Evolutionary conservation across 2,113 vertebrate species (phyloP), one percentile per base, ranked within the genome.

Genomic region (Embiotoca jacksoni): DNA sequence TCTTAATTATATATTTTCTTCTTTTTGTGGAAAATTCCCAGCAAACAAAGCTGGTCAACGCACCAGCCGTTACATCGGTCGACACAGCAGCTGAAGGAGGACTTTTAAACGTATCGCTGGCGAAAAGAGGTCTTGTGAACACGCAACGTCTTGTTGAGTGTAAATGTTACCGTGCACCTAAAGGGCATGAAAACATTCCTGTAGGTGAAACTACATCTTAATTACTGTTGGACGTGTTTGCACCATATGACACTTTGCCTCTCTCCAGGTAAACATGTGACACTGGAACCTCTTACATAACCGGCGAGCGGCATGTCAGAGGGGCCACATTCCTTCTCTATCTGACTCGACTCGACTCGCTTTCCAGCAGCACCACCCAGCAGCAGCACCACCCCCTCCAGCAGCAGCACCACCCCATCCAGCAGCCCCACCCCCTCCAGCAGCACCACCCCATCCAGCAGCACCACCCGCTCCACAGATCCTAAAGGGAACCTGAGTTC

Each of bases 241-340:
- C 71, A 32, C 61, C 60, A 56, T 56, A 75, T 57, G 60, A 46
- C 15, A n/a, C 41, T 32, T 41, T 59, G 61, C 35, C 11, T 11
- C 15, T 11, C 50, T 32, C 8, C 55, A 72, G 37, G 53, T 79
- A 44, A 61, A 33, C 52, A 60, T 13, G n/a, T 56, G 56, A 53
- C 3, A 63, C n/a, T 60, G 23, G 62, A 82, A 64, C 72, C 7
- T 0, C 23, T 84, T 83, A 75, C 50, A 62, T 83, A 86, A 89
- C 23, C 60, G 23, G 52, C 33, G 14, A 36, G 3, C 52, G 44
- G 44, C 65, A 57, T 57, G 59, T 77, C 68, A 46, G 39, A 55
- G 54, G 37, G 72, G 49, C n/a, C 62, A 81, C 85, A 61, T 84
- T 61, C 62, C 33, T 53, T 54, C 32, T 76, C 5, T 77, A 32